phyloP scores from a whole-genome alignment of 2,888 invertebrate genomes.

The Dysmachus trigonus region DNA sequence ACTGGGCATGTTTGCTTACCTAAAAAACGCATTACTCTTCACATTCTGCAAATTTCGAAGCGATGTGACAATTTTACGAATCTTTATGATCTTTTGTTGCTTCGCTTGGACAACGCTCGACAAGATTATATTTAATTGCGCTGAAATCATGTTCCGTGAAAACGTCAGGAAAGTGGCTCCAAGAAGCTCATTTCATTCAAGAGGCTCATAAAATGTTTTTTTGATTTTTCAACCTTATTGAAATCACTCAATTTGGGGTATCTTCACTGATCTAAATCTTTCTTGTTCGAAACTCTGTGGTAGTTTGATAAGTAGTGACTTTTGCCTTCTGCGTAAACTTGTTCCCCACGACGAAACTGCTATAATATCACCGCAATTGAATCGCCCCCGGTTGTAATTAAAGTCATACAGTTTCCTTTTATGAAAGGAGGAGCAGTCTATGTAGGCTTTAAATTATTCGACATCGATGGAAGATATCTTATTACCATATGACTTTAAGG shows the following conservation, averaged over 20 bases:
- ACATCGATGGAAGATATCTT: neutral
- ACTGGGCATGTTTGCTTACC: neutral
- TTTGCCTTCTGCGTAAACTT: neutral
- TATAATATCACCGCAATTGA: neutral
- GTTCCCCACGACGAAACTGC: neutral
- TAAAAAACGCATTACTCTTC: neutral
- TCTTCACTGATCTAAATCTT: neutral
- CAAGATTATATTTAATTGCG: neutral
- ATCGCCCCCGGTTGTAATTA: slow-evolving; percentile 5
- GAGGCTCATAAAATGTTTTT: neutral
- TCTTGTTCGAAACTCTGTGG: neutral
- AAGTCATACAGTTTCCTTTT: neutral
- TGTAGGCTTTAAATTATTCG: neutral
- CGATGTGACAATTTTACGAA: neutral
- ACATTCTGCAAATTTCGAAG: neutral
- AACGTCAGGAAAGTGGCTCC: neutral
- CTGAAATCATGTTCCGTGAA: neutral
- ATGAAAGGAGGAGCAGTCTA: neutral
- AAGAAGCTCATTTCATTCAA: neutral
- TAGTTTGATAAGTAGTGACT: neutral
- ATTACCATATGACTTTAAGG: neutral
- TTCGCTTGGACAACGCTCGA: neutral
- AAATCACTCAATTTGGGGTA: neutral
- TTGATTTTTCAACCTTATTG: neutral
- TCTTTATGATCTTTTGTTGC: neutral